Conservation (phyloP, 2,113 vertebrate species). For the Gracilinanus agilis region DNA sequence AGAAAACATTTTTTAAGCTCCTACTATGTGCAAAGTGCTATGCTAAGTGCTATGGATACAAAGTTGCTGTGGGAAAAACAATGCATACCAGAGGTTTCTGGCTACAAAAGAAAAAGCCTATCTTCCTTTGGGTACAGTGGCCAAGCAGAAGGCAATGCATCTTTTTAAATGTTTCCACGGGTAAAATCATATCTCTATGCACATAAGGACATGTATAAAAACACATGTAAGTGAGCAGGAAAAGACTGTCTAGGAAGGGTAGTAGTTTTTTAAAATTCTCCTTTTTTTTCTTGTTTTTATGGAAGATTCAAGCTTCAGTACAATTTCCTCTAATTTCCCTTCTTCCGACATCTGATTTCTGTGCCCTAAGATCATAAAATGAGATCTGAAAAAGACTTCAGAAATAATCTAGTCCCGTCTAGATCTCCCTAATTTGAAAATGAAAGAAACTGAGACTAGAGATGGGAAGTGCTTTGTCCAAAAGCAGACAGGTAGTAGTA, state of each 20-base stretch:
- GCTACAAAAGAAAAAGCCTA: background rate
- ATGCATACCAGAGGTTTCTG: background rate
- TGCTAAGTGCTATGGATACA: background rate
- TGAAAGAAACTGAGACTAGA: background rate
- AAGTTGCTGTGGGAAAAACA: background rate
- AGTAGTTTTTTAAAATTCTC: background rate
- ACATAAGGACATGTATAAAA: background rate
- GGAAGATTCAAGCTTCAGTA: background rate
- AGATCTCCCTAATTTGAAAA: background rate
- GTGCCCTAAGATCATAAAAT: background rate
- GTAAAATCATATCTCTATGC: background rate
- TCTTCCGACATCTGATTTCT: background rate
- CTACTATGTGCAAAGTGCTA: background rate
- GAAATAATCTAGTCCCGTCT: background rate
- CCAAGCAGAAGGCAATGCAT: background rate
- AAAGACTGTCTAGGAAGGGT: background rate
- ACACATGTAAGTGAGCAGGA: background rate
- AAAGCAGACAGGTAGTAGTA: background rate
- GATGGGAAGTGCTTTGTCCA: background rate
- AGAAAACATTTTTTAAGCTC: background rate
- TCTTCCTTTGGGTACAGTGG: background rate
- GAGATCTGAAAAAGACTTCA: background rate
- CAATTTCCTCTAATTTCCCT: background rate
- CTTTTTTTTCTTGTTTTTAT: background rate
- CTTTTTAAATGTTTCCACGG: background rate